phyloP scores from a whole-genome alignment of 2,888 invertebrate genomes.

The Icerya purchasi region DNA sequence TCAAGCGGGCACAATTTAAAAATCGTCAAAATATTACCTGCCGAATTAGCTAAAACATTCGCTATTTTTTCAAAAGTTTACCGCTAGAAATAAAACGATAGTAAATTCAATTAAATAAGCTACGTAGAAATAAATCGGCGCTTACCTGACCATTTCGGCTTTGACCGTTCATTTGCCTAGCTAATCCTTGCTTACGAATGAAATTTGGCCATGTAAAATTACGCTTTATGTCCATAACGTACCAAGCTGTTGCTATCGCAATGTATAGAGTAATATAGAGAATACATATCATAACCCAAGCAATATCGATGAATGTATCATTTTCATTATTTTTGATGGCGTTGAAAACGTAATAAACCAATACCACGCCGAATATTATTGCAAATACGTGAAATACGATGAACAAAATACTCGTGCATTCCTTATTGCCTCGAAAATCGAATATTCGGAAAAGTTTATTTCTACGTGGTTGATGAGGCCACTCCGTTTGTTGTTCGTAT shows the following conservation, averaged over 20 bases:
- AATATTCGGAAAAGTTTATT: conserved; percentile 8
- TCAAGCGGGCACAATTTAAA: too few species aligned
- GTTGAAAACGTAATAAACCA: conserved; percentile 3
- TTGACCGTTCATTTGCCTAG: conserved; percentile 22
- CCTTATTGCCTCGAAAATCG: conserved; percentile 13
- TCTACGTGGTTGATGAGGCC: conserved; percentile 20
- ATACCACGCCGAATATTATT: conserved; percentile 6
- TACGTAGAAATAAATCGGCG: background rate
- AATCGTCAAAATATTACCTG: too few species aligned
- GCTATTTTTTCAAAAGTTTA: too few species aligned
- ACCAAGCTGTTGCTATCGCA: conserved; percentile 9
- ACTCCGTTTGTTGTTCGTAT: conserved; percentile 33
- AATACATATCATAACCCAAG: background rate
- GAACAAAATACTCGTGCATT: conserved; percentile 9
- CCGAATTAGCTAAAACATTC: too few species aligned
- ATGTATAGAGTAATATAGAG: conserved; percentile 16
- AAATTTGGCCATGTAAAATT: conserved; percentile 21
- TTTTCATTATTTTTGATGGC: conserved; percentile 1
- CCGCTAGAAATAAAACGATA: too few species aligned
- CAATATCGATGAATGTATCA: conserved; percentile 6
- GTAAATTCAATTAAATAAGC: too few species aligned
- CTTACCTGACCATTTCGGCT: conserved; percentile 23
- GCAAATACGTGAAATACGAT: conserved; percentile 12
- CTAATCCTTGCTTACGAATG: conserved; percentile 22
- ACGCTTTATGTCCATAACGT: conserved; percentile 17